Conservation (phyloP, 2,113 vertebrate genomes). For the Xenopus borealis region DNA sequence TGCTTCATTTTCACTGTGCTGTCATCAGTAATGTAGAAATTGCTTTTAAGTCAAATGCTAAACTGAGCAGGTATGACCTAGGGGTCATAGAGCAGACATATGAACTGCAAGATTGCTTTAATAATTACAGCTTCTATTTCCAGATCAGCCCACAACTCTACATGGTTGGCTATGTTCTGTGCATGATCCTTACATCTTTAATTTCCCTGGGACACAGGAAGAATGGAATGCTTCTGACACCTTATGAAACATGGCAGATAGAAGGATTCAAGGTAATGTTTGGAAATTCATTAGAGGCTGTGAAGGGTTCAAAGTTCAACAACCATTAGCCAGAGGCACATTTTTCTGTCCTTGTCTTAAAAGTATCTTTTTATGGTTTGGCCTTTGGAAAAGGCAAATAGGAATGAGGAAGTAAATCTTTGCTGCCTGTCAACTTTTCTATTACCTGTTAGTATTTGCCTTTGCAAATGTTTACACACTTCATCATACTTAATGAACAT, state of each 20-base stretch:
- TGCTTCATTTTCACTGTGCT: constrained; percentile 10
- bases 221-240: constrained; percentile 1
- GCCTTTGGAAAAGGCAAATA: constrained; percentile 30
- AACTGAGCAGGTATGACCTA: neutral
- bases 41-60: constrained; percentile 33
- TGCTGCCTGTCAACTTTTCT: constrained; percentile 24
- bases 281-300: constrained; percentile 37
- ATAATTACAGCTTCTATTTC: constrained; percentile 28
- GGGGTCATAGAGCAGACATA: constrained; percentile 35
- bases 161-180: constrained; percentile 11
- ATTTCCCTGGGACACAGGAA: too few relatives aligned
- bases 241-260: constrained; percentile 12
- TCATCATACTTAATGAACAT: constrained; percentile 27
- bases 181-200: neutral
- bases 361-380: constrained; percentile 19
- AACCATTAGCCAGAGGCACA: constrained; percentile 34
- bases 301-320: constrained; percentile 39
- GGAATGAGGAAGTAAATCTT: constrained; percentile 39
- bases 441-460: constrained; percentile 28
- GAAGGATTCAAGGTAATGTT: constrained; percentile 9
- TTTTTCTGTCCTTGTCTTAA: constrained; percentile 35
- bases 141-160: constrained; percentile 5
- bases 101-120: constrained; percentile 33
- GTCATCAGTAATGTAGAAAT: constrained; percentile 33
- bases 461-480: constrained; percentile 31